phyloP scores from a whole-genome alignment of 1,140 invertebrate genomes.

The Xylocopa sonorina region DNA sequence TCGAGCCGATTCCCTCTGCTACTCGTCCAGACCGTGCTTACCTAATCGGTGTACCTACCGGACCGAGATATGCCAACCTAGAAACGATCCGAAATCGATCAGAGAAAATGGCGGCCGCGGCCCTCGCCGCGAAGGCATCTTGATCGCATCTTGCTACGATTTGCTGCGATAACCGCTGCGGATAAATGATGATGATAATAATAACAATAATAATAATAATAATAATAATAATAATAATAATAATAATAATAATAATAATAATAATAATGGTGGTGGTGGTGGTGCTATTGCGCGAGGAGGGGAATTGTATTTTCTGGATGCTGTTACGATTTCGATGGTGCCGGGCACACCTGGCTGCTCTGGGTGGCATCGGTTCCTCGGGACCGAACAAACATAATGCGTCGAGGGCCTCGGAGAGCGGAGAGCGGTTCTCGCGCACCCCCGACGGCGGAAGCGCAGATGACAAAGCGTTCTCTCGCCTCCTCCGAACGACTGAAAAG shows the following conservation, averaged over 20 bases:
- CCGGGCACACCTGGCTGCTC: slow-evolving; percentile 76
- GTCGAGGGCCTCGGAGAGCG: slow-evolving; percentile 25
- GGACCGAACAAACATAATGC: slow-evolving; percentile 63
- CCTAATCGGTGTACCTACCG: too few relatives aligned
- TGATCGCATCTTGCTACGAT: slow-evolving; percentile 65
- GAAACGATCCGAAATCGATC: slow-evolving; percentile 53
- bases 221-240: too few relatives aligned
- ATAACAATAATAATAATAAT: too few relatives aligned
- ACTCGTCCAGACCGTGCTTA: too few relatives aligned
- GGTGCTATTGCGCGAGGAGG: too few relatives aligned
- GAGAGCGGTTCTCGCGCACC: slow-evolving; percentile 68
- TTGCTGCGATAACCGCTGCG: too few relatives aligned
- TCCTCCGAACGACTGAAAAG: slow-evolving; percentile 68
- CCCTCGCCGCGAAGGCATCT: slow-evolving; percentile 51
- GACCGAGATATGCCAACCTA: slow-evolving; percentile 1
- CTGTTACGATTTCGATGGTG: slow-evolving; percentile 72
- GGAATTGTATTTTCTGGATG: slow-evolving; percentile 78
- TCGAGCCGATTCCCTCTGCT: too few relatives aligned
- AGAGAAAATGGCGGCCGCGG: slow-evolving; percentile 57
- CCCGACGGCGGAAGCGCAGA: slow-evolving; percentile 77
- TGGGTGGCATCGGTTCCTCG: slow-evolving; percentile 64
- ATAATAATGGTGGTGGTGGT: too few relatives aligned
- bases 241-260: too few relatives aligned
- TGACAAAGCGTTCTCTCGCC: slow-evolving; percentile 76
- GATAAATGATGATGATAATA: too few relatives aligned